Evolutionary conservation across 2,797 vertebrate species (phyloP), one percentile per base, ranked within the genome.

Genomic region (Megalops cyprinoides): DNA sequence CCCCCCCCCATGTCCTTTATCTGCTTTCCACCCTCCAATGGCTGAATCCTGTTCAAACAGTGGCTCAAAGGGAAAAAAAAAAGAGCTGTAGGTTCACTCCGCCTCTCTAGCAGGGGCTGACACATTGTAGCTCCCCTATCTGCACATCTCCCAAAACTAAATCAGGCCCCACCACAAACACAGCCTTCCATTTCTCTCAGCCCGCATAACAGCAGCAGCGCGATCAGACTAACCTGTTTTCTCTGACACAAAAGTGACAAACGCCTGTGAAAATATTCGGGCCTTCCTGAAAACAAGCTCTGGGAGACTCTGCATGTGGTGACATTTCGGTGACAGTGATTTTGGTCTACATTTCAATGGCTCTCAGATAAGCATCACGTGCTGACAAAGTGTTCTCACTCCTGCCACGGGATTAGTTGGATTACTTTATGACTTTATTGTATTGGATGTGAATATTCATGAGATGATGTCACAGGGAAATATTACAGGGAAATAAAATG

Each of bases 161-260:
- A 49, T 51, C 44, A 37, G 79, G 56, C 44, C 81, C 69, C 56
- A 62, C 75, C n/a, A 0, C 69, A 62, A 48, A 49, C n/a, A 46
- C 53, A 37, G 34, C 39, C 37, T 42, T 34, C 23, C n/a, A n/a
- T 79, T 65, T 69, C 18, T 83, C 49, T 44, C 46, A 51, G 28
- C 60, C 58, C 31, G 9, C 79, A 39, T n/a, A 44, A 78, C 48
- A 77, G 80, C n/a, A 60, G 25, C 15, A 83, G 82, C 62, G 84
- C 87, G 84, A 86, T 83, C 78, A 88, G 80, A 81, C 80, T 85
- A 89, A 88, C 91, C 82, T 74, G 62, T 85, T 85, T 86, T 88
- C 88, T 90, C 89, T 88, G 89, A 87, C 81, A 91, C 88, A 85
- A 84, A 91, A 88, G 88, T 18, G 5, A 90, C 85, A 88, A 88